Evolutionary conservation across 2,113 vertebrate species (phyloP).

Genomic region (Campylomormyrus numenius): DNA sequence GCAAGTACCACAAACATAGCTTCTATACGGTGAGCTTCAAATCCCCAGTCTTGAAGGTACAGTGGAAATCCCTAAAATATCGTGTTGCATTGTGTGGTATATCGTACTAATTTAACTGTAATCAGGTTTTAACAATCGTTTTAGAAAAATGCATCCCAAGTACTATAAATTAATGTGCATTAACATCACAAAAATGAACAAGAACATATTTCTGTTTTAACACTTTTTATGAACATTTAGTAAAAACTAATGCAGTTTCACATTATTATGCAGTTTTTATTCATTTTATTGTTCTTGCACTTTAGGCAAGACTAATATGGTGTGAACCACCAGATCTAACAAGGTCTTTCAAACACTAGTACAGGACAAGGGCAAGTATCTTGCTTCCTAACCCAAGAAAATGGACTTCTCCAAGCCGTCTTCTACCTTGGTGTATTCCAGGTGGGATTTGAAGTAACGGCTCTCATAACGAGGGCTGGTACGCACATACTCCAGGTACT

Average conservation of each 20-base stretch:
- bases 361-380: neutral
- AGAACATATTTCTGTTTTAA: neutral
- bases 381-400: constrained; percentile 50
- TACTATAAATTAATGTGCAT: neutral
- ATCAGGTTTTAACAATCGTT: neutral
- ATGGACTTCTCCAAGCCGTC: constrained; percentile 64
- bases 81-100: neutral
- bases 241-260: neutral
- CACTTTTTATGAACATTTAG: neutral
- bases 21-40: neutral
- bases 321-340: neutral
- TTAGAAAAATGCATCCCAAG: neutral
- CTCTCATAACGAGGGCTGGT: constrained; percentile 53
- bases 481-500: constrained; percentile 61
- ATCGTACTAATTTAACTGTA: neutral
- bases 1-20: neutral
- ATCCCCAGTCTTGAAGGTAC: neutral
- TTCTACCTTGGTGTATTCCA: constrained; percentile 64
- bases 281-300: neutral
- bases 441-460: constrained; percentile 59
- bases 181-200: neutral
- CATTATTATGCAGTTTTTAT: neutral
- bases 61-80: neutral
- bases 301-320: neutral
- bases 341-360: neutral